These are phyloP conservation scores for Lepidotrigona ventralis DNA, from an alignment of 1,140 invertebrate species.

Conservation along the genomic window DNA sequence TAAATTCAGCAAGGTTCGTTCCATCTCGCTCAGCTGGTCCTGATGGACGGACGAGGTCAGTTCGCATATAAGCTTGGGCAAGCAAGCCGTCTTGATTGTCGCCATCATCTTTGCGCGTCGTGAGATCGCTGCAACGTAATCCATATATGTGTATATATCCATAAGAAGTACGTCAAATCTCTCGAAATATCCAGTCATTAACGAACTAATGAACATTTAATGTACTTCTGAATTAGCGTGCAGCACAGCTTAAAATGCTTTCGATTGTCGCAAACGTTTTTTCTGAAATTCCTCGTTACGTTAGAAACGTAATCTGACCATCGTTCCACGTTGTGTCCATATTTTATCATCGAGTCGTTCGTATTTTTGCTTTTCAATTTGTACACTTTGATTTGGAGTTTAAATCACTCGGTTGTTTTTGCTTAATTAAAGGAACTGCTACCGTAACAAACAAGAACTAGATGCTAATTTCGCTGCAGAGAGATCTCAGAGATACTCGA, in stretches of 20 bases:
- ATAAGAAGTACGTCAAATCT: background rate
- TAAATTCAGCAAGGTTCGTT: constrained; percentile 84
- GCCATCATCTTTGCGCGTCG: constrained; percentile 75
- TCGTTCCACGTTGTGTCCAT: no score
- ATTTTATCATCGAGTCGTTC: no score
- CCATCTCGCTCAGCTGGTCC: constrained; percentile 86
- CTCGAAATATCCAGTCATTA: no score
- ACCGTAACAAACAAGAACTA: no score
- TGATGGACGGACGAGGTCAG: constrained; percentile 84
- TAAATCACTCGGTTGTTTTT: background rate
- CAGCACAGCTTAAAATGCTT: no score
- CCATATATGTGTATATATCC: background rate
- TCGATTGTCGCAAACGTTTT: no score
- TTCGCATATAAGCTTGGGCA: constrained; percentile 90
- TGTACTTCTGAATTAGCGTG: background rate
- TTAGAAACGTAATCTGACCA: no score
- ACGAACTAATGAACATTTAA: background rate
- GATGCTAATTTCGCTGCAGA: no score
- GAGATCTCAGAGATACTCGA: background rate
- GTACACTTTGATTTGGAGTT: background rate
- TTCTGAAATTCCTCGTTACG: no score
- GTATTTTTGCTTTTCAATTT: background rate
- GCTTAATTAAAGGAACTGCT: no score
- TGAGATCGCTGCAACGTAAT: constrained; percentile 66
- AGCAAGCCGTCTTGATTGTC: constrained; percentile 83